phyloP scores from a whole-genome alignment of 2,113 vertebrate species.

The Hystrix brachyura region DNA sequence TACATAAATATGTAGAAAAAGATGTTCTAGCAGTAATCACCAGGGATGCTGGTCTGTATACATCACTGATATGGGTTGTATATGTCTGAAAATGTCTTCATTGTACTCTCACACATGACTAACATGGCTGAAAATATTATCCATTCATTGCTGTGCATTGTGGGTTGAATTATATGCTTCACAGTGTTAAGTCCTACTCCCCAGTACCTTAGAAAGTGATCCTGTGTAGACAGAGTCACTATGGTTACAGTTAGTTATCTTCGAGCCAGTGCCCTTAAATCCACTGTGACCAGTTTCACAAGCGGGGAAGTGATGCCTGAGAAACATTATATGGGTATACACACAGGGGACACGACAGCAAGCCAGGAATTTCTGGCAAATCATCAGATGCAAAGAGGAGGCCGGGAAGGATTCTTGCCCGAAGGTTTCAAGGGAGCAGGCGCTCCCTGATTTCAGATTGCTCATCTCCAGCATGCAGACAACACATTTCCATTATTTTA shows the following conservation, averaged over 20 bases:
- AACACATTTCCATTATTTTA: not conserved
- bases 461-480: not conserved
- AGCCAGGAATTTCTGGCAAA: not conserved
- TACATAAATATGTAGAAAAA: not conserved
- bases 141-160: not conserved
- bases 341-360: not conserved
- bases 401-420: not conserved
- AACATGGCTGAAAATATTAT: not conserved
- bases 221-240: not conserved
- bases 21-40: not conserved
- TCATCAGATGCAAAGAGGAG: not conserved
- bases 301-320: not conserved
- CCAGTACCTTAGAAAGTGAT: not conserved
- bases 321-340: not conserved
- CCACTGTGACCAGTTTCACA: too few species aligned
- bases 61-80: not conserved
- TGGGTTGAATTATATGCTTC: not conserved
- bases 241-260: not conserved
- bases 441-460: not conserved
- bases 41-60: not conserved
- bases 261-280: not conserved
- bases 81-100: not conserved
- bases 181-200: not conserved
- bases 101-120: not conserved
- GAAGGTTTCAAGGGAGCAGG: not conserved